Evolutionary conservation across 2,888 invertebrate genomes (phyloP), one percentile per base, ranked within the genome.

Genomic region (Rutpela maculata): DNA sequence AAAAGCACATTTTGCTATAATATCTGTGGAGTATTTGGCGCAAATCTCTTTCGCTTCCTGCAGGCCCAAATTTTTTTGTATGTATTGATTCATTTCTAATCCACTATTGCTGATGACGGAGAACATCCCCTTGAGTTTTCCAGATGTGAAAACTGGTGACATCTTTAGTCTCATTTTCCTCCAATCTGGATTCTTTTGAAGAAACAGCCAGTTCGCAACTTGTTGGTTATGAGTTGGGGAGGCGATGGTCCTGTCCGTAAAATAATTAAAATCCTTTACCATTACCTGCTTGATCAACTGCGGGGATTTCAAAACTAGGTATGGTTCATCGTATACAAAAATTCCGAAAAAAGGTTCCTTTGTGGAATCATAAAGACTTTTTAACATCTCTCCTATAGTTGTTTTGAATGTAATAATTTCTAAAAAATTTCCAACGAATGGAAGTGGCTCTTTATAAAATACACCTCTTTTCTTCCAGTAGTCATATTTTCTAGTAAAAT

Each of bases 71-170:
- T 63, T 63, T 9, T 74, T 71, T 9, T 22, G 74, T 22, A 82
- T 76, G 75, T 84, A 82, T 59, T 82, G 75, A 7, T 81, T 80
- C 59, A 90, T 82, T 50, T 87, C 83, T 38, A 84, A 76, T 1
- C 89, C 88, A 56, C 88, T 89, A 19, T 89, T 87, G n/a, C 88
- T 81, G 78, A 92, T 89, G n/a, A 91, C 83, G 0, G 86, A n/a
- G n/a, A n/a, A n/a, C n/a, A n/a, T n/a, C n/a, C n/a, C n/a, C n/a
- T n/a, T n/a, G n/a, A n/a, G n/a, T 85, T 92, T 93, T 19, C 91
- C 92, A 1, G 91, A 89, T 0, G 92, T 91, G 82, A 93, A 91
- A 0, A 91, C 90, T 0, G 92, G 92, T 0, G 91, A 90, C 38
- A 93, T 85, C 79, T 91, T 91, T 0, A 89, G 83, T 26, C 93